Base-by-base conservation (phyloP, 2,888 invertebrate species). In the Lasioglossum oenotherae region DNA sequence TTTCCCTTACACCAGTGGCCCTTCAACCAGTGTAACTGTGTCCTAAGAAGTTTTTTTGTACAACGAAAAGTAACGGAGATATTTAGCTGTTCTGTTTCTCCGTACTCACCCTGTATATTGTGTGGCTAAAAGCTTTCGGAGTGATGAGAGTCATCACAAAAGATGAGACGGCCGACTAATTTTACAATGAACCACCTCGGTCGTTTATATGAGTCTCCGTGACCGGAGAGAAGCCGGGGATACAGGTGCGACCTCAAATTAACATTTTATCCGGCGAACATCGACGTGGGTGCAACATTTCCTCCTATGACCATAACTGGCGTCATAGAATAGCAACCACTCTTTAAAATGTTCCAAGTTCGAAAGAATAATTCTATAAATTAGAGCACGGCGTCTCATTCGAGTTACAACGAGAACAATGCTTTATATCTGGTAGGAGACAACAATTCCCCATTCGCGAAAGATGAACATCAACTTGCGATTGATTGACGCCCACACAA, bases 121-220 rank as follows among this genome's bases (percentile, higher is more conserved):
- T 84, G 78, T 73, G 78, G 60, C 44, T 64, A 71, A 82, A 87
- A 80, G 86, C 83, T 82, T 81, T 82, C 83, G 27, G 46, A 73
- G 78, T 67, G 81, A 88, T 87, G 87, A 88, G 84, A 87, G 87
- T 87, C 88, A 80, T 89, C 87, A 88, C 84, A 88, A 88, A 83
- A 53, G 80, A 82, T 81, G 81, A 83, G 81, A 75, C 78, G 46
- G 53, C 67, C 35, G 73, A 85, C 88, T 88, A 89, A 89, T 87
- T 88, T 87, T 85, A 87, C 87, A 89, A 87, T 71, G 81, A 85
- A 75, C 80, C 81, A 73, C 78, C 82, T 78, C 71, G 35, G 64
- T 44, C 74, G 77, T 78, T 60, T 72, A 79, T 41, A 38, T 53
- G 78, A 73, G 57, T 57, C 76, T 35, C 14, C 35, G 35, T n/a